phyloP scores from a whole-genome alignment of 2,113 vertebrate genomes.

The Forbesichthys agassizii region DNA sequence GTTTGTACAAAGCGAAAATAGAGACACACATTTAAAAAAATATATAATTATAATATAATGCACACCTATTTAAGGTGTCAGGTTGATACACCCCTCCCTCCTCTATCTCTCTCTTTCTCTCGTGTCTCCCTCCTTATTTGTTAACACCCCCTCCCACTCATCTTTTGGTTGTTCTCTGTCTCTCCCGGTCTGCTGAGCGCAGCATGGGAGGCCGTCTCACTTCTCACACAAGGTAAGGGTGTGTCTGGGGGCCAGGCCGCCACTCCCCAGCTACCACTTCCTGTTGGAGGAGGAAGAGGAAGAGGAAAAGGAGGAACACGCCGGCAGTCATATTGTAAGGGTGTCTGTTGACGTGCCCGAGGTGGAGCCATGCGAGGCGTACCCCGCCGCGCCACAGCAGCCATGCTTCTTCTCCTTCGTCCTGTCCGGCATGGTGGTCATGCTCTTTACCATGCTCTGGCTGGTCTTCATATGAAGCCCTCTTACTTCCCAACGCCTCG shows the following conservation, averaged over 20 bases:
- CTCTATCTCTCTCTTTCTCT: slow-evolving; percentile 76
- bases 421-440: slow-evolving; percentile 85
- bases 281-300: slow-evolving; percentile 51
- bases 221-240: slow-evolving; percentile 85
- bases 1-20: too few species aligned
- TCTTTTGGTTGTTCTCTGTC: slow-evolving; percentile 92
- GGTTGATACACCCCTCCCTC: background rate
- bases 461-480: slow-evolving; percentile 82
- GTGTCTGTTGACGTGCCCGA: slow-evolving; percentile 85
- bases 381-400: slow-evolving; percentile 76
- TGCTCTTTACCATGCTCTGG: slow-evolving; percentile 88
- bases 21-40: too few species aligned
- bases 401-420: slow-evolving; percentile 82
- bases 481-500: background rate
- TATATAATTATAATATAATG: too few species aligned
- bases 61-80: too few species aligned
- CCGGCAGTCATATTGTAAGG: slow-evolving; percentile 73
- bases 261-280: slow-evolving; percentile 26
- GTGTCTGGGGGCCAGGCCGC: slow-evolving; percentile 75
- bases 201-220: slow-evolving; percentile 83
- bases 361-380: slow-evolving; percentile 77
- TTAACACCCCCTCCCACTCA: slow-evolving; percentile 74
- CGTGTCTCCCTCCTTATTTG: slow-evolving; percentile 21
- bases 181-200: slow-evolving; percentile 88
- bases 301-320: slow-evolving; percentile 61